phyloP scores from a whole-genome alignment of 2,888 invertebrate genomes.

The Xanthorhoe spadicearia region DNA sequence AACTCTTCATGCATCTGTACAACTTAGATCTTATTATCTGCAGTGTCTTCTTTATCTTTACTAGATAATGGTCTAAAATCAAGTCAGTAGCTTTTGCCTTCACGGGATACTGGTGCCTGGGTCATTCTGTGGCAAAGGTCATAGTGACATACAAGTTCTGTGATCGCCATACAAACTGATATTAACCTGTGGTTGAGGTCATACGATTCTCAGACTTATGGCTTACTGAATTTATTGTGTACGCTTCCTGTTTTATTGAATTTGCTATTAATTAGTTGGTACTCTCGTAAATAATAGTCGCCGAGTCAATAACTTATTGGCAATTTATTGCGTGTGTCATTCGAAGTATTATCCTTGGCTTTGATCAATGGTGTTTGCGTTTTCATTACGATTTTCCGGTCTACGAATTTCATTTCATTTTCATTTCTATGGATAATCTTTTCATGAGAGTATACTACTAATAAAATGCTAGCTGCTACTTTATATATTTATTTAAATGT shows the following conservation, averaged over 20 bases:
- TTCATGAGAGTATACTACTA: no score
- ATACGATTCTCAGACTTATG: conserved; percentile 10
- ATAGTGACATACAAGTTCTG: conserved; percentile 13
- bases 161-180: conserved; percentile 9
- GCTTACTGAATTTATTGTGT: conserved; percentile 16
- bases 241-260: conserved; percentile 17
- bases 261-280: conserved; percentile 19
- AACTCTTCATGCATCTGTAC: conserved; percentile 1
- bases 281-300: conserved; percentile 14
- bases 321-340: conserved; percentile 8
- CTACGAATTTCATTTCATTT: background rate
- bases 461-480: no score
- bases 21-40: no score
- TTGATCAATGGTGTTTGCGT: background rate
- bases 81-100: no score
- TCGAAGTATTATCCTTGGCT: conserved; percentile 2
- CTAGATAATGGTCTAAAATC: no score
- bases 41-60: no score
- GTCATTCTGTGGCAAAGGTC: conserved; percentile 3
- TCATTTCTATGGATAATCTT: no score
- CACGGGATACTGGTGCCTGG: no score
- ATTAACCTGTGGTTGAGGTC: conserved; percentile 18
- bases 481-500: no score
- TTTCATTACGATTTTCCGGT: background rate
- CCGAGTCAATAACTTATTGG: conserved; percentile 3